Percentiles rank a stretch among this genome's conserved stretches.
Evolutionary conservation across 1,140 invertebrate species (phyloP).

Genomic region (Akabosia matsudoensis): DNA sequence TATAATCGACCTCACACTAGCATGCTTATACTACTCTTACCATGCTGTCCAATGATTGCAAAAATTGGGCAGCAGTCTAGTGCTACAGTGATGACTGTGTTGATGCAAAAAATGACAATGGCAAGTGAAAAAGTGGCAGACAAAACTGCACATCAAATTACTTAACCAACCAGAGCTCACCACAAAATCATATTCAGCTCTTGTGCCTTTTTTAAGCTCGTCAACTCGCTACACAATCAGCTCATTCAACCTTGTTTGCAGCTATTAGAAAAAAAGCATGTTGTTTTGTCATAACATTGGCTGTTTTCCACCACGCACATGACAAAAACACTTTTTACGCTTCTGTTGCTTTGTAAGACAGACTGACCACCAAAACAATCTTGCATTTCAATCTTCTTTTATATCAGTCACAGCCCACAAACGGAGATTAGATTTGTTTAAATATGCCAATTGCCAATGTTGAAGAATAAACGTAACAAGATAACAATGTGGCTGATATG

Average conservation of each 20-base stretch:
- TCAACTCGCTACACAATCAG: neutral
- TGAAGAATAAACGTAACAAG: neutral
- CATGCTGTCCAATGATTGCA: too few species aligned
- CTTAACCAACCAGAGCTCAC: conserved; percentile 13
- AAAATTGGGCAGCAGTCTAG: too few species aligned
- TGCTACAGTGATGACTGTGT: neutral
- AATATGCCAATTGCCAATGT: neutral
- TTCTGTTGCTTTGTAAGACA: neutral
- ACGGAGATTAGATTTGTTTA: neutral
- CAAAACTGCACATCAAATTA: conserved; percentile 21
- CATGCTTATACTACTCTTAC: too few species aligned
- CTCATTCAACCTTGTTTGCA: neutral
- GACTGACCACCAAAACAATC: neutral
- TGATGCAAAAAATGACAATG: conserved; percentile 18
- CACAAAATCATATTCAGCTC: neutral
- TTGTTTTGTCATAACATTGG: neutral
- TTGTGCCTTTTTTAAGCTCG: neutral
- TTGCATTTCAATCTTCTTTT: conserved; percentile 3
- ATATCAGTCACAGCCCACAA: conserved; percentile 1
- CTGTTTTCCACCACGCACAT: too few species aligned
- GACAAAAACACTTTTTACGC: neutral
- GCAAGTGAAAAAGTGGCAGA: neutral
- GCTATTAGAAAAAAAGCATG: neutral
- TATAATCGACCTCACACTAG: too few species aligned
- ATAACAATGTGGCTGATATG: conserved; percentile 10